Evolutionary conservation across 2,888 invertebrate genomes (phyloP), one percentile per base, ranked within the genome.

Genomic region (Arctia plantaginis): DNA sequence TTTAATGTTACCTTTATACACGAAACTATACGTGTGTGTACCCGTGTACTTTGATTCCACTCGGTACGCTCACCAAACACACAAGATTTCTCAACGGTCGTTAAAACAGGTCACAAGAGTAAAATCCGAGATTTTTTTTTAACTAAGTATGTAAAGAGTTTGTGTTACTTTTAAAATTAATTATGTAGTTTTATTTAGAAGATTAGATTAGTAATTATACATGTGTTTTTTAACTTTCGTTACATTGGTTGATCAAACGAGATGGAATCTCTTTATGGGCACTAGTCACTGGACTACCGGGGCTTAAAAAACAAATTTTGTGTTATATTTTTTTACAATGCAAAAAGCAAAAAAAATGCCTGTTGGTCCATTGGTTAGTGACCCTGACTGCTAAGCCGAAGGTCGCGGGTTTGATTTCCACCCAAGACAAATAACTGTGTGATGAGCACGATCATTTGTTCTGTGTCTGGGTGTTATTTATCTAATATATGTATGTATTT

Each of bases 31-130:
- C 18, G 18, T 30, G 10, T 27, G 41, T 30, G 71, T 8, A 76
- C 78, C 35, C 15, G 72, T 73, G 59, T 71, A 81, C 84, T 85
- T 82, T 80, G 76, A 84, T 80, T 84, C 77, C 79, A 77, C 81
- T 81, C 73, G 70, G 77, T 82, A 74, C 85, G 86, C 83, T 84
- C 84, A 82, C 81, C 76, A 78, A 78, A 73, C 80, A 84, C 72
- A 84, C 75, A 76, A 87, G 85, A 85, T 84, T 87, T 82, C 74
- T 82, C 77, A 74, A 82, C 77, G 78, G 80, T 79, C 73, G 75
- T 84, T 77, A 72, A 77, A 74, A 79, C 79, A 80, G 68, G 69
- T 78, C 67, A 27, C 67, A n/a, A 33, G 13, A 67, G 69, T 71
- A 47, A 76, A 62, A 74, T 75, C 67, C 72, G 59, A 67, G 55